Base-by-base conservation (phyloP, 1,140 invertebrate genomes). In the Belonocnema kinseyi region DNA sequence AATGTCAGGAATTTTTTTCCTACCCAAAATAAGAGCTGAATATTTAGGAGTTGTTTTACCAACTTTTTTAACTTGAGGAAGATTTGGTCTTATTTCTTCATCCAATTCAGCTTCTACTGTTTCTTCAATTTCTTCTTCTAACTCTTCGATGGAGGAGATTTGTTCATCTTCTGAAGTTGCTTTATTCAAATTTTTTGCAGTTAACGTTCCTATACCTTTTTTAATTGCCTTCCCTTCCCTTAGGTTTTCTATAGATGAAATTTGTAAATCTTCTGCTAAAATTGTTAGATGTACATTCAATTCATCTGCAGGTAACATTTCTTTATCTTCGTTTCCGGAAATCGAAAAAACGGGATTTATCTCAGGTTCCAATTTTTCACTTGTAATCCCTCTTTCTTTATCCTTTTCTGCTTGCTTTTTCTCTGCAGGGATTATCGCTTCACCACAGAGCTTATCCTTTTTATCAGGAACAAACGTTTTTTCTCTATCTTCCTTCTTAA, bases 381-480 rank as follows among this genome's bases (percentile, higher is more conserved):
- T 19, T 21, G 21, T 21, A 19, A 46, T 19, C 19, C 50, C 46
- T 72, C 26, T 21, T 26, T 75, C 21, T 40, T 56, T 13, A 46
- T 73, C 17, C 56, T 73, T 58, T 14, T 51, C 40, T 61, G 0
- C 8, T 19, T 74, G 33, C 10, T 54, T 10, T 73, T 76, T 33
- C 40, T 76, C 33, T 26, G 72, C 12, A 6, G 26, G 5, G 52
- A 73, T 46, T 70, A 71, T 26, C 50, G 76, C 14, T 50, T 61
- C 10, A 58, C 50, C n/a, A 56, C 19, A 13, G 5, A 50, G 61
- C 16, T 6, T 50, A 51, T 78, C 6, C 53, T 77, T 17, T 72
- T 58, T 51, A 14, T 58, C 50, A n/a, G 26, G 19, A 61, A 33
- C 40, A 33, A 8, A 13, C n/a, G 46, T 21, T 61, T 71, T 12